These are phyloP conservation scores for Ectemnius continuus DNA, from an alignment of 2,888 invertebrate species.

Conservation along the genomic window DNA sequence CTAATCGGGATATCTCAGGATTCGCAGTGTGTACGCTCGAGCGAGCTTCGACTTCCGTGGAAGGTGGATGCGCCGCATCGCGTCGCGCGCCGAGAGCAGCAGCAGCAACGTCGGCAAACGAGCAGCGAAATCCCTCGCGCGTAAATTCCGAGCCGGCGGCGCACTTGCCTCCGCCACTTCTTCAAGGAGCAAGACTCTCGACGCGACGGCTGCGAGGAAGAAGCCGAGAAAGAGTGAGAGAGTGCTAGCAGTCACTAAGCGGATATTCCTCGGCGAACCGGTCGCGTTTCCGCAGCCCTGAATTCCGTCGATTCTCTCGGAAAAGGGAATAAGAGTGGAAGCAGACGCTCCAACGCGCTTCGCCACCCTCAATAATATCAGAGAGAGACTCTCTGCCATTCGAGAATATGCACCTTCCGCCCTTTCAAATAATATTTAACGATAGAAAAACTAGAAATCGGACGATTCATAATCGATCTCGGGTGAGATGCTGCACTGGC, in stretches of 20 bases:
- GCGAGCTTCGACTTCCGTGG: constrained; percentile 47
- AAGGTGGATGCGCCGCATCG: constrained; percentile 20
- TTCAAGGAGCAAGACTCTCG: constrained; percentile 4
- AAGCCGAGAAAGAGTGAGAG: no score
- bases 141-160: constrained; percentile 53
- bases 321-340: neutral
- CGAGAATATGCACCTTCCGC: no score
- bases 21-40: constrained; percentile 45
- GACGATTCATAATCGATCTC: constrained; percentile 71
- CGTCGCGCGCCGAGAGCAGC: no score
- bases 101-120: constrained; percentile 40
- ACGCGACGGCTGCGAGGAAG: no score
- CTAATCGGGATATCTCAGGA: constrained; percentile 56
- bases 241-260: constrained; percentile 16
- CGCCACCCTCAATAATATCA: neutral
- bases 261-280: constrained; percentile 43
- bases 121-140: constrained; percentile 60
- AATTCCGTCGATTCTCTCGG: constrained; percentile 40
- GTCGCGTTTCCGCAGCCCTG: constrained; percentile 42
- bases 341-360: neutral
- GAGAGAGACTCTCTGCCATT: no score
- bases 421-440: no score
- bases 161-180: constrained; percentile 2
- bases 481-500: constrained; percentile 19
- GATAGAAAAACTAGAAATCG: constrained; percentile 50